Percentiles rank a stretch among this genome's conserved stretches.
Evolutionary conservation across 2,888 invertebrate species (phyloP).

Genomic region (Metalampra italica): DNA sequence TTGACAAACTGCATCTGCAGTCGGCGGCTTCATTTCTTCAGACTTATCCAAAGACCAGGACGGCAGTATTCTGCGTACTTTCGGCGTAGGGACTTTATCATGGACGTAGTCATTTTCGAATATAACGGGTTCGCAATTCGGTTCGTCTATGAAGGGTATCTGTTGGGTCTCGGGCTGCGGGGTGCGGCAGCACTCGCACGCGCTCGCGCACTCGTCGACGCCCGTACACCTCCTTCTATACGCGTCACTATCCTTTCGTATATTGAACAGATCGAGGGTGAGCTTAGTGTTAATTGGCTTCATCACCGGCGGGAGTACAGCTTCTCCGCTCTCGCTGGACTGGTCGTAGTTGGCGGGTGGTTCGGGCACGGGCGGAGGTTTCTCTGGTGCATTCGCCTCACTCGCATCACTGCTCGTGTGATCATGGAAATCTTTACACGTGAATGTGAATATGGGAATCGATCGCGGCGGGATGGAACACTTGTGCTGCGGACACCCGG

Average conservation of each 20-base stretch:
- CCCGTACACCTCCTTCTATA: conserved; percentile 56
- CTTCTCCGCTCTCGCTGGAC: conserved; percentile 52
- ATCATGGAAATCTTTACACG: conserved; percentile 66
- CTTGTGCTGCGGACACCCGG: conserved; percentile 55
- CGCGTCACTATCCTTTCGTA: conserved; percentile 34
- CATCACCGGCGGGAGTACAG: conserved; percentile 61
- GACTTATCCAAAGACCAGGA: conserved; percentile 59
- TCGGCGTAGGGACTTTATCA: conserved; percentile 54
- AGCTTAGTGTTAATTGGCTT: conserved; percentile 60
- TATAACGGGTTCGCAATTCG: conserved; percentile 64
- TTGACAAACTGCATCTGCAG: conserved; percentile 62
- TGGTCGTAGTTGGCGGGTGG: conserved; percentile 47
- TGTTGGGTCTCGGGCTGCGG: conserved; percentile 62
- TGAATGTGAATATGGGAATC: conserved; percentile 66
- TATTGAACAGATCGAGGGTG: conserved; percentile 55
- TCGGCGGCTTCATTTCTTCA: conserved; percentile 49
- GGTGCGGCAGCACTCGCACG: conserved; percentile 68
- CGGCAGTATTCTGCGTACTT: conserved; percentile 64
- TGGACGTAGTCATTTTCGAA: conserved; percentile 56
- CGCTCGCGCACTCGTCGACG: conserved; percentile 62
- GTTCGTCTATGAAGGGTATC: conserved; percentile 71
- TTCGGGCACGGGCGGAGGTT: conserved; percentile 44
- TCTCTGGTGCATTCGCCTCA: conserved; percentile 24
- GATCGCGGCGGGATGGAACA: conserved; percentile 32
- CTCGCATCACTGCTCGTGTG: conserved; percentile 30